Percentiles rank a stretch among this genome's conserved stretches.
These are phyloP conservation scores for Alcedo atthis DNA, from an alignment of 2,797 vertebrate species.

Conservation along the genomic window DNA sequence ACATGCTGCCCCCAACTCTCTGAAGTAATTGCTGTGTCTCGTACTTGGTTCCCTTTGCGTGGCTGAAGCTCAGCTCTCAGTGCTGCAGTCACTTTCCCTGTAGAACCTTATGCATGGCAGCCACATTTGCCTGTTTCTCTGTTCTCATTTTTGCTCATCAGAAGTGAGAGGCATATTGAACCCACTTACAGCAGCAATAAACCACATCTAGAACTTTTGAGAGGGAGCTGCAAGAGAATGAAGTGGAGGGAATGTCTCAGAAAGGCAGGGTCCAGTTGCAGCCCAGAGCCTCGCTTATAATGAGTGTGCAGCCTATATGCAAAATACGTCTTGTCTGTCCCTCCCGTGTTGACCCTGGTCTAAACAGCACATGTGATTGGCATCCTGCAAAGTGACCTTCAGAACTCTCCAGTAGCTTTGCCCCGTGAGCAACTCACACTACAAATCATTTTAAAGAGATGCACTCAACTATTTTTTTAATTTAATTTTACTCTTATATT, in stretches of 20 bases:
- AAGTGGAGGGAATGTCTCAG: conserved; percentile 23
- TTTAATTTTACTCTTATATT: conserved; percentile 75
- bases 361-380: conserved; percentile 70
- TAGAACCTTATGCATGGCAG: background rate
- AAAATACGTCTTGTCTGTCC: conserved; percentile 62
- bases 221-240: conserved; percentile 13
- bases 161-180: background rate
- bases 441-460: conserved; percentile 74
- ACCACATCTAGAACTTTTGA: background rate
- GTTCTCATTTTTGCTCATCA: background rate
- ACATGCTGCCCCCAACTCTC: background rate
- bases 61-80: conserved; percentile 1
- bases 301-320: conserved; percentile 69
- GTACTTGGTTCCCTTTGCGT: fast-evolving
- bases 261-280: conserved; percentile 59
- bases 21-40: background rate
- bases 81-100: background rate
- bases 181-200: conserved; percentile 55
- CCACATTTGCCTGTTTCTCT: background rate
- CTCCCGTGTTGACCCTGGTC: conserved; percentile 54
- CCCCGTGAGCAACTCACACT: conserved; percentile 71
- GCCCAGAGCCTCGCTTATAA: conserved; percentile 57
- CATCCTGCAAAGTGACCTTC: conserved; percentile 73
- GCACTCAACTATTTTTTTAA: conserved; percentile 76
- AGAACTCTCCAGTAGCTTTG: conserved; percentile 72